Conservation (phyloP, 2,888 invertebrate species). For the Drosophila formosana region DNA sequence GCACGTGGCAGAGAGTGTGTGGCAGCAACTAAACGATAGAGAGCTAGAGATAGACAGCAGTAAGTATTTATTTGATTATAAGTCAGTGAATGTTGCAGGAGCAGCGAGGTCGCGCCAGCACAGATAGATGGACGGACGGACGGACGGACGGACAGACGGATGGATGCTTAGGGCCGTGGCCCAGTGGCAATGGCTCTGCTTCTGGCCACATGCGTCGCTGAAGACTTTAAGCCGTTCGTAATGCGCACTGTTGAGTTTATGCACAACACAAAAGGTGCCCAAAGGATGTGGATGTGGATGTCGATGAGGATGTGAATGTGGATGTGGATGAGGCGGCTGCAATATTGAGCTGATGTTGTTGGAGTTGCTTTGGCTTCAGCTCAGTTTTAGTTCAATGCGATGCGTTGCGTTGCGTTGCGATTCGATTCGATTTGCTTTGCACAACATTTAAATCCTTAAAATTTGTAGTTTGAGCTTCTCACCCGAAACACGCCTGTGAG, state of each 20-base stretch:
- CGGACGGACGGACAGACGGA: background rate
- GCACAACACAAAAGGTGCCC: slow-evolving; percentile 78
- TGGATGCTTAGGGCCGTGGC: slow-evolving; percentile 14
- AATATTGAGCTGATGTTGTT: slow-evolving; percentile 23
- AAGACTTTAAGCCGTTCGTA: slow-evolving; percentile 84
- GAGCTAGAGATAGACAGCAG: slow-evolving; percentile 15
- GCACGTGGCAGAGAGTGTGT: slow-evolving; percentile 58
- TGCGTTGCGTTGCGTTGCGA: slow-evolving; percentile 17
- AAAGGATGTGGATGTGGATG: slow-evolving; percentile 57
- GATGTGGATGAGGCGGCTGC: slow-evolving; percentile 6
- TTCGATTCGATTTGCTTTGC: slow-evolving; percentile 54
- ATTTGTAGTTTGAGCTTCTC: slow-evolving; percentile 57
- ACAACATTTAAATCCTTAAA: slow-evolving; percentile 77
- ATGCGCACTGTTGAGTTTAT: slow-evolving; percentile 82
- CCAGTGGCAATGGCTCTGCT: background rate
- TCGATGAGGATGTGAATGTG: slow-evolving; percentile 17
- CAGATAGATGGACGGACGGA: background rate
- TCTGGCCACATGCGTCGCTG: slow-evolving; percentile 62
- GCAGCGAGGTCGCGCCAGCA: no score
- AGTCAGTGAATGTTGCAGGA: slow-evolving; percentile 31
- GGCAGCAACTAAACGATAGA: slow-evolving; percentile 13
- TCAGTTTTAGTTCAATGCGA: slow-evolving; percentile 11
- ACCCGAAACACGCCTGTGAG: slow-evolving; percentile 1
- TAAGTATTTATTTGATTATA: slow-evolving; percentile 79
- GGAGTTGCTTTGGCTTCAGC: slow-evolving; percentile 24